These are phyloP conservation scores for Pyxicephalus adspersus DNA, from an alignment of 2,113 vertebrate genomes.

Conservation along the genomic window DNA sequence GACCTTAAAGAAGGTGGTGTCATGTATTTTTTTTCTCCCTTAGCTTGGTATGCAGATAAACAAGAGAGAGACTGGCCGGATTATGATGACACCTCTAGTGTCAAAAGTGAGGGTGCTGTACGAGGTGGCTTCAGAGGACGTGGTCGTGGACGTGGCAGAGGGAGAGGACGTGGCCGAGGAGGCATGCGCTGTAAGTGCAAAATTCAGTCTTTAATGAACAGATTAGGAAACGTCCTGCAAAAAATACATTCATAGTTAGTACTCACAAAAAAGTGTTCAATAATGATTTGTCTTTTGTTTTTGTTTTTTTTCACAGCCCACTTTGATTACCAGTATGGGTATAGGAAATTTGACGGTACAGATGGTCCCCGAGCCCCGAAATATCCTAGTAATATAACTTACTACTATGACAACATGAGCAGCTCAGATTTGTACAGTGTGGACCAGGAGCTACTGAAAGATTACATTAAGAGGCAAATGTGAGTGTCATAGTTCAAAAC, in stretches of 20 bases:
- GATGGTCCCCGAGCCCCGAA: slow-evolving; percentile 87
- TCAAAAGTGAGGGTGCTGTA: slow-evolving; percentile 94
- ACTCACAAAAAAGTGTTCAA: background rate
- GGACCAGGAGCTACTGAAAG: slow-evolving; percentile 95
- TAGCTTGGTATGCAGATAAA: slow-evolving; percentile 92
- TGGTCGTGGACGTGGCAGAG: slow-evolving; percentile 87
- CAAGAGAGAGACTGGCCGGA: slow-evolving; percentile 91
- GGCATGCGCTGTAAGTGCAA: slow-evolving; percentile 71
- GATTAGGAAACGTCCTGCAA: background rate
- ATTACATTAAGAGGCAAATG: slow-evolving; percentile 99
- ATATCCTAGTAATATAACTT: slow-evolving; percentile 88
- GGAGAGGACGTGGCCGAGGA: slow-evolving; percentile 89
- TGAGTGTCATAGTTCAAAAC: slow-evolving; percentile 67
- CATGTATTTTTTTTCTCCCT: slow-evolving; percentile 17
- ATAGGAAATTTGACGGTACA: slow-evolving; percentile 86
- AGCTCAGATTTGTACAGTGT: slow-evolving; percentile 89
- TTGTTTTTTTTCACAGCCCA: slow-evolving; percentile 75
- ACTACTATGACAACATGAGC: slow-evolving; percentile 97
- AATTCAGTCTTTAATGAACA: background rate
- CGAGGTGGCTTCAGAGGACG: slow-evolving; percentile 89
- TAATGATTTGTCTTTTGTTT: background rate
- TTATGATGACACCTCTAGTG: slow-evolving; percentile 94
- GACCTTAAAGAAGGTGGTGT: too few species aligned
- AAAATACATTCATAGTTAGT: background rate
- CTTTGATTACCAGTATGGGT: slow-evolving; percentile 90